Evolutionary conservation across 2,113 vertebrate species (phyloP).

Genomic region (Crotophaga sulcirostris): DNA sequence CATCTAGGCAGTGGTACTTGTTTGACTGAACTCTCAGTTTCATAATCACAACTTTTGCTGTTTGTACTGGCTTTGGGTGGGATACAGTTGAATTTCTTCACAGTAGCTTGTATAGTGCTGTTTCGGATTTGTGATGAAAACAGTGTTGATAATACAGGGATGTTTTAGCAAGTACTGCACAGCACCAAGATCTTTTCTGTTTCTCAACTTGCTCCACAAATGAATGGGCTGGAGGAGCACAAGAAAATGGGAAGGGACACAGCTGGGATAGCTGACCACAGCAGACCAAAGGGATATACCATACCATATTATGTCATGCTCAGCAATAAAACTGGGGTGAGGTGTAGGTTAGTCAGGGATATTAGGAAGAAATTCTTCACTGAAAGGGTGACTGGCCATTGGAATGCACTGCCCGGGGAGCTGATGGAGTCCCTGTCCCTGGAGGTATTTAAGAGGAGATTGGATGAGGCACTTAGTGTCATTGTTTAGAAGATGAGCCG

Average conservation of each 20-base stretch:
- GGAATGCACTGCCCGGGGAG: too few relatives aligned
- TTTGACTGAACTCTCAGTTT: neutral
- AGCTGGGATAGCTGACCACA: neutral
- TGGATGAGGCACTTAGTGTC: too few relatives aligned
- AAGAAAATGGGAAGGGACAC: neutral
- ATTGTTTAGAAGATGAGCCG: too few relatives aligned
- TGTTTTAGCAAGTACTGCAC: neutral
- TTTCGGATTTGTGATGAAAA: neutral
- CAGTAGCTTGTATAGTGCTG: accelerated
- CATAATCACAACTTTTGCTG: neutral
- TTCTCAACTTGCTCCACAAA: accelerated
- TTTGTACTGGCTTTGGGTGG: neutral
- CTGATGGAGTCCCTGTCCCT: too few relatives aligned
- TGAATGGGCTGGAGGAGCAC: accelerated
- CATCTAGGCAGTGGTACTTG: accelerated
- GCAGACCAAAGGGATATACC: neutral
- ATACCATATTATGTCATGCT: neutral
- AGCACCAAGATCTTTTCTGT: neutral
- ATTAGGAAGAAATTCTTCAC: too few relatives aligned
- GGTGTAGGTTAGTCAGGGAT: too few relatives aligned
- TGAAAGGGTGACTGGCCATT: too few relatives aligned
- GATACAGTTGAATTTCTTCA: neutral
- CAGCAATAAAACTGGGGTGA: neutral
- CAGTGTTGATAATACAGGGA: neutral
- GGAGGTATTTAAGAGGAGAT: too few relatives aligned